phyloP scores from a whole-genome alignment of 2,888 invertebrate species.

The Melanotus villosus region DNA sequence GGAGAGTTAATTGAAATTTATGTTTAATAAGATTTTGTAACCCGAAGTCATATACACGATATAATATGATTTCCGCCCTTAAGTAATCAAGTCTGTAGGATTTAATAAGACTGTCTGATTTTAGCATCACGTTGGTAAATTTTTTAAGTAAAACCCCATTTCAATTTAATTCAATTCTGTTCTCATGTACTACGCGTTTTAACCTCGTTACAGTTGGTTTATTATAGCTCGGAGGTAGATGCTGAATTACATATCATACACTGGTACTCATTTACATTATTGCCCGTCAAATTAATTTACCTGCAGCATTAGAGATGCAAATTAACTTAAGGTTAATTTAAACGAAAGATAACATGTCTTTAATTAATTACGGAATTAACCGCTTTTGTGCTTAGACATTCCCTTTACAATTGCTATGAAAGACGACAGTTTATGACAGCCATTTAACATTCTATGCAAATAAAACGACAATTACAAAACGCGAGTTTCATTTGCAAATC shows the following conservation, averaged over 20 bases:
- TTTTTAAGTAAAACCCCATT: constrained; percentile 18
- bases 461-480: constrained; percentile 26
- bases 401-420: constrained; percentile 24
- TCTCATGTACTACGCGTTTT: constrained; percentile 29
- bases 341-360: constrained; percentile 51
- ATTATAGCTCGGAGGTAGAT: constrained; percentile 38
- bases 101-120: not conserved
- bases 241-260: constrained; percentile 44
- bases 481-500: not conserved
- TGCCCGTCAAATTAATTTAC: constrained; percentile 54
- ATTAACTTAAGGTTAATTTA: constrained; percentile 54
- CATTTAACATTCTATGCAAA: constrained; percentile 32
- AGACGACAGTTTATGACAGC: constrained; percentile 39
- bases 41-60: not conserved
- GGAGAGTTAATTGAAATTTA: too few species aligned
- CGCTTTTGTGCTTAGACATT: constrained; percentile 35
- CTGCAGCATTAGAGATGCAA: constrained; percentile 53
- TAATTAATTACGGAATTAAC: constrained; percentile 50
- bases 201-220: constrained; percentile 45
- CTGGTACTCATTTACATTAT: constrained; percentile 52
- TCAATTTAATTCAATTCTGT: constrained; percentile 43
- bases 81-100: not conserved
- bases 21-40: too few species aligned
- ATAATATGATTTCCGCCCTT: not conserved
- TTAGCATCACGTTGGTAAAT: not conserved